These are phyloP conservation scores for Leuciscus waleckii DNA, from an alignment of 2,797 vertebrate genomes.

Conservation along the genomic window DNA sequence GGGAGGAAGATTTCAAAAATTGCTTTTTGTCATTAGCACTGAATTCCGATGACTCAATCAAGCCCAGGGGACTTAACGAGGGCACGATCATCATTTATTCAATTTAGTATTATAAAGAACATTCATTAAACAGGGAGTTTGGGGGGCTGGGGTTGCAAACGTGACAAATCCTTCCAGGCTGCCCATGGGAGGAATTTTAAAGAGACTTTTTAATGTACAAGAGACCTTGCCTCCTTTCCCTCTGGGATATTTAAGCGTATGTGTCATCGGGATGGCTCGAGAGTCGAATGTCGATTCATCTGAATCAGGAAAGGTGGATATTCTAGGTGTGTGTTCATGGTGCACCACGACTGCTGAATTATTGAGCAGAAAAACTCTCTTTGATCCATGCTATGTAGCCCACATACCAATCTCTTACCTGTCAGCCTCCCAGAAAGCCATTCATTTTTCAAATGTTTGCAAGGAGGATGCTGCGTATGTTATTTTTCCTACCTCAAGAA, in stretches of 20 bases:
- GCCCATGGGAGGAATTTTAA: constrained; percentile 70
- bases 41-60: constrained; percentile 74
- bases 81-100: constrained; percentile 74
- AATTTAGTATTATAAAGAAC: constrained; percentile 78
- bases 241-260: constrained; percentile 62
- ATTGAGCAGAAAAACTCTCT: constrained; percentile 71
- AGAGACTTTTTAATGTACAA: constrained; percentile 61
- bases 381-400: constrained; percentile 67
- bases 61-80: constrained; percentile 66
- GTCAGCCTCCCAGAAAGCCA: constrained; percentile 63
- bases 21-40: constrained; percentile 73
- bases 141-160: constrained; percentile 48
- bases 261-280: constrained; percentile 52
- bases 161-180: constrained; percentile 75
- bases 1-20: constrained; percentile 61
- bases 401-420: constrained; percentile 64
- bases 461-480: constrained; percentile 43
- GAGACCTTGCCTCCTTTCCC: constrained; percentile 43
- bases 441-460: constrained; percentile 52
- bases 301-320: constrained; percentile 48
- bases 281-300: constrained; percentile 33
- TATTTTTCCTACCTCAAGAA: constrained; percentile 38
- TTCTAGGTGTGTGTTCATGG: constrained; percentile 62
- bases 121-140: constrained; percentile 73
- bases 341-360: constrained; percentile 67